These are phyloP conservation scores for Amblyornis subalaris DNA, from an alignment of 2,113 vertebrate species.

Conservation along the genomic window DNA sequence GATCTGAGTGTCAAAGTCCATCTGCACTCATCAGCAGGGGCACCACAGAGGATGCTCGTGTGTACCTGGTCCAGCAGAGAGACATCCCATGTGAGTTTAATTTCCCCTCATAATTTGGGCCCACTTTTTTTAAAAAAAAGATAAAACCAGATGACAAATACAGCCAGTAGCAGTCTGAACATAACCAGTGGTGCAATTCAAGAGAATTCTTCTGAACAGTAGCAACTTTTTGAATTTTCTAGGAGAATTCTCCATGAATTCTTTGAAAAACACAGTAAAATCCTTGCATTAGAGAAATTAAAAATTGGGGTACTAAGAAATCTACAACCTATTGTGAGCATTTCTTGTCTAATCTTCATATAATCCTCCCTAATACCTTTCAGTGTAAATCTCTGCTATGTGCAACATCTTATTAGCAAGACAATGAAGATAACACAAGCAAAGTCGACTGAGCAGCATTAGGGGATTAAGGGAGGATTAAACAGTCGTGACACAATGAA, in stretches of 20 bases:
- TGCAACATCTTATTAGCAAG: constrained; percentile 36
- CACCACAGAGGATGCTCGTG: background rate
- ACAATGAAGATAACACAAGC: constrained; percentile 47
- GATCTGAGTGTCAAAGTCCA: background rate
- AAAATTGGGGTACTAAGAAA: background rate
- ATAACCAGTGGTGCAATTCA: background rate
- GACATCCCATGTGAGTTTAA: background rate
- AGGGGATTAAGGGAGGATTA: constrained; percentile 49
- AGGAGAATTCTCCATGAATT: background rate
- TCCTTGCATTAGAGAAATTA: background rate
- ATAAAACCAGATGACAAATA: background rate
- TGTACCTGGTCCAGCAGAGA: background rate
- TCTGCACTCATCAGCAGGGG: background rate
- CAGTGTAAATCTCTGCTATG: constrained; percentile 28
- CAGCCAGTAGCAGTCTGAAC: background rate
- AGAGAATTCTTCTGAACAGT: background rate
- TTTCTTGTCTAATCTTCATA: constrained; percentile 37
- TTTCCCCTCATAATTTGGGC: background rate
- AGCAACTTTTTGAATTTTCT: background rate
- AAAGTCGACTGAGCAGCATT: constrained; percentile 16
- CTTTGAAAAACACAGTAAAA: background rate
- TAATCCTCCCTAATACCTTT: constrained; percentile 60
- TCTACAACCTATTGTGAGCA: background rate
- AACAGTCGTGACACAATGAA: constrained; percentile 1
- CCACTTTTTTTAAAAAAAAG: background rate